A percentile compares a stretch with the other conserved stretches of the same genome.
Conservation (phyloP, 2,797 vertebrate species). For the Channa striata region DNA sequence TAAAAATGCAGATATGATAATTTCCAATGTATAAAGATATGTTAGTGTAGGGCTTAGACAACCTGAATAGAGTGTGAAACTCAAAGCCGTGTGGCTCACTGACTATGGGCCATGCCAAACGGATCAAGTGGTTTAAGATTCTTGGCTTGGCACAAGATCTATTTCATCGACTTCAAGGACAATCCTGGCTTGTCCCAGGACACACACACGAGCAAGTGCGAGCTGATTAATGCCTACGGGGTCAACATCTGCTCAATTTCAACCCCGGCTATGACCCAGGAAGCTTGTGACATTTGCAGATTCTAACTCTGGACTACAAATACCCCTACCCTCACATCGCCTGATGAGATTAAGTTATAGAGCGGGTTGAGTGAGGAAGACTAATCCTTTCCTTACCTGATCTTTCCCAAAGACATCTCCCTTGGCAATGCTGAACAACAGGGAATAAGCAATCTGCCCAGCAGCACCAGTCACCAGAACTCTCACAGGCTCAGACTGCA, state of each 20-base stretch:
- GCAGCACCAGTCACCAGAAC: constrained; percentile 97
- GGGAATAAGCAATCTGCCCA: constrained; percentile 96
- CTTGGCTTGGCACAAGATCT: constrained; percentile 38
- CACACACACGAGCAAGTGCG: constrained; percentile 12
- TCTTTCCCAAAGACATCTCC: constrained; percentile 98
- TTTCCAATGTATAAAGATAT: not conserved
- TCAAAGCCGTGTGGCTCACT: constrained; percentile 36
- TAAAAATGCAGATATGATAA: not conserved
- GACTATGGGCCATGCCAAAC: constrained; percentile 28
- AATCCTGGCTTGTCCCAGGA: constrained; percentile 13
- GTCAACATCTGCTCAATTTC: constrained; percentile 28
- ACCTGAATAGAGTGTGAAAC: constrained; percentile 16
- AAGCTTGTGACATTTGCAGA: constrained; percentile 11
- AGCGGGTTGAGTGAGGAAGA: constrained; percentile 10
- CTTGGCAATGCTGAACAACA: constrained; percentile 94
- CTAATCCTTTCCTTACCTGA: constrained; percentile 86
- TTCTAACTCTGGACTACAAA: not conserved
- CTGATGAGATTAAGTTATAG: constrained; percentile 45
- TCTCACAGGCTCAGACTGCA: constrained; percentile 89
- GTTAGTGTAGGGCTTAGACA: not conserved
- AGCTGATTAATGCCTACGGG: constrained; percentile 29
- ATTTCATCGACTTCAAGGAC: constrained; percentile 60
- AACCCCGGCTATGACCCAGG: constrained; percentile 15
- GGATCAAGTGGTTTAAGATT: constrained; percentile 61
- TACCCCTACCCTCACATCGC: not conserved